Percentiles rank a stretch among this genome's conserved stretches.
Conservation (phyloP, 2,113 vertebrate species). For the Anseranas semipalmata region DNA sequence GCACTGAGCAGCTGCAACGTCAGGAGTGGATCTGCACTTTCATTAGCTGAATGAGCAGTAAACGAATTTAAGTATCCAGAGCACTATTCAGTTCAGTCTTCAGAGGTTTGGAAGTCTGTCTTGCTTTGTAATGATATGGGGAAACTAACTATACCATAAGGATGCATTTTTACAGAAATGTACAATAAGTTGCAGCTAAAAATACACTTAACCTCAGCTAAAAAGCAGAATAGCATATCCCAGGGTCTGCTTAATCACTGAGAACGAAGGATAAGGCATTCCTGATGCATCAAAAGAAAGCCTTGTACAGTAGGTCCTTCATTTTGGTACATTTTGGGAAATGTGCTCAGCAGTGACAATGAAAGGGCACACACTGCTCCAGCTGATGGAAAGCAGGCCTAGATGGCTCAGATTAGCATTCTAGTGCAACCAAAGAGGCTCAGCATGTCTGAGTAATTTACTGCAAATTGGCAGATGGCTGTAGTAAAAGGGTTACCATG, state of each 20-base stretch:
- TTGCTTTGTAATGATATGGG: background rate
- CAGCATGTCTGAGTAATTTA: background rate
- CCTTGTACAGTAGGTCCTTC: background rate
- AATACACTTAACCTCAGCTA: background rate
- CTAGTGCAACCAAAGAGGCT: background rate
- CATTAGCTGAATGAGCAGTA: background rate
- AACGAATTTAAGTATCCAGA: background rate
- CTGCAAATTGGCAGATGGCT: constrained; percentile 39
- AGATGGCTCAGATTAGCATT: background rate
- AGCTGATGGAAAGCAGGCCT: background rate
- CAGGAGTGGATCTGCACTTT: background rate
- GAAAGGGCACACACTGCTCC: background rate
- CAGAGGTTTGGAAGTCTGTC: background rate
- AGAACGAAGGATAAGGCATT: background rate
- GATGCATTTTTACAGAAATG: background rate
- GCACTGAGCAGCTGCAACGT: background rate
- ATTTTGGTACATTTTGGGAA: background rate
- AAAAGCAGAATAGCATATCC: background rate
- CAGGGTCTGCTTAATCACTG: background rate
- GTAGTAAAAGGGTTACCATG: constrained; percentile 2
- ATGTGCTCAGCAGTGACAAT: background rate
- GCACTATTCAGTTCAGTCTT: background rate
- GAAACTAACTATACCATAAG: background rate
- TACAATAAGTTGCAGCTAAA: background rate
- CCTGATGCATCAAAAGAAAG: background rate